phyloP scores from a whole-genome alignment of 2,797 vertebrate species.

The Hoplostethus mediterraneus region DNA sequence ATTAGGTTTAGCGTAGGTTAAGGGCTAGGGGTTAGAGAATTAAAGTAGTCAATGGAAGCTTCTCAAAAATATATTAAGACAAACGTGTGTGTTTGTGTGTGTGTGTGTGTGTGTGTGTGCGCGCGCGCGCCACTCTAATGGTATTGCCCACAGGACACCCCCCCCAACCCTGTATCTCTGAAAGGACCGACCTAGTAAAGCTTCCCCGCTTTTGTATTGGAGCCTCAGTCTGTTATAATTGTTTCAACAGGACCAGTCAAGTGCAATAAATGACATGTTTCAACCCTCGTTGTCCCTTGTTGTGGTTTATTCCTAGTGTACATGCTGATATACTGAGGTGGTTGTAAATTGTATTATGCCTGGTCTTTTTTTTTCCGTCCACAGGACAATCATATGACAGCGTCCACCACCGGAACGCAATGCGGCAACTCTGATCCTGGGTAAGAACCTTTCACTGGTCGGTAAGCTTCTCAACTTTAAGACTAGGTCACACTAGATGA shows the following conservation, averaged over 20 bases:
- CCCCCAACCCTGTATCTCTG: constrained; percentile 3
- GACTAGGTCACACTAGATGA: no score
- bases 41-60: neutral
- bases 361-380: constrained; percentile 4
- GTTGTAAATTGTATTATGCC: neutral
- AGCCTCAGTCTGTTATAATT: constrained; percentile 38
- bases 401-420: constrained; percentile 28
- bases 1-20: no score
- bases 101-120: no score
- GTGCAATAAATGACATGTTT: constrained; percentile 66
- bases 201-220: constrained; percentile 50
- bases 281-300: constrained; percentile 40
- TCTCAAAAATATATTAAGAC: constrained; percentile 17
- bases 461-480: neutral
- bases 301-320: no score
- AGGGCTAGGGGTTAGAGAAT: neutral
- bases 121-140: neutral
- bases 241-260: constrained; percentile 56
- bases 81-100: constrained; percentile 9
- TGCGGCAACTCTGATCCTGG: constrained; percentile 51
- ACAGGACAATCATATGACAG: constrained; percentile 60
- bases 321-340: constrained; percentile 2
- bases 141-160: constrained; percentile 31
- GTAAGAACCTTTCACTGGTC: constrained; percentile 56
- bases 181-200: constrained; percentile 42